Evolutionary conservation across 2,888 invertebrate genomes (phyloP), one percentile per base, ranked within the genome.

Genomic region (Masnerella sp.): DNA sequence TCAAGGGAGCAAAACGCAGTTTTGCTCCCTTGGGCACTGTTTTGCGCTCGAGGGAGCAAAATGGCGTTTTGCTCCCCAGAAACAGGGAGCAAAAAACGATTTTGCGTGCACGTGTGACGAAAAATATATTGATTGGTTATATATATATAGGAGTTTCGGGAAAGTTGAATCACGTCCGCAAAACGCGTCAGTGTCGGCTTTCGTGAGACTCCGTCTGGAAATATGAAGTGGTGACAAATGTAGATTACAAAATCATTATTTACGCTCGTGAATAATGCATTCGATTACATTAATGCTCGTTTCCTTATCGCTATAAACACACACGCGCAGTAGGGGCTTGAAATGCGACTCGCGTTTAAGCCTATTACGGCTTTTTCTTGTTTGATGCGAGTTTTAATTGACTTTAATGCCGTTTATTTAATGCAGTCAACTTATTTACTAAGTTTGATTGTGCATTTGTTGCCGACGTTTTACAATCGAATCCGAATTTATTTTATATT

Each of bases 201-300:
- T 61, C 59, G 30, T 52, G 59, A 43, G 59, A 52, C 56, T 25
- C n/a, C 52, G 52, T 15, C 43, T 51, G 52, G 47, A 72, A 47
- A 54, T 65, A 61, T 54, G 59, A 59, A 45, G 65, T 59, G 67
- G 67, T 61, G 72, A 67, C 72, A 72, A 72, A 72, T 72, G 72
- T 61, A 67, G 72, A 72, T 72, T 72, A 67, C 67, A 67, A 67
- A 72, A 72, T 72, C 67, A 67, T 72, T 72, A 67, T 72, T 72
- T 72, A 67, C 67, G 61, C 61, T 67, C 56, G 65, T 72, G 65
- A 72, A 72, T 72, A 72, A 72, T 67, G 72, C 61, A 72, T 62
- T 67, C 61, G 72, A 49, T 56, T 70, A 36, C 62, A 62, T 70
- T 62, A 56, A 62, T 49, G 62, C 62, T 20, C 70, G 56, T 70